phyloP scores from a whole-genome alignment of 2,113 vertebrate genomes.

The Ascaphus truei region DNA sequence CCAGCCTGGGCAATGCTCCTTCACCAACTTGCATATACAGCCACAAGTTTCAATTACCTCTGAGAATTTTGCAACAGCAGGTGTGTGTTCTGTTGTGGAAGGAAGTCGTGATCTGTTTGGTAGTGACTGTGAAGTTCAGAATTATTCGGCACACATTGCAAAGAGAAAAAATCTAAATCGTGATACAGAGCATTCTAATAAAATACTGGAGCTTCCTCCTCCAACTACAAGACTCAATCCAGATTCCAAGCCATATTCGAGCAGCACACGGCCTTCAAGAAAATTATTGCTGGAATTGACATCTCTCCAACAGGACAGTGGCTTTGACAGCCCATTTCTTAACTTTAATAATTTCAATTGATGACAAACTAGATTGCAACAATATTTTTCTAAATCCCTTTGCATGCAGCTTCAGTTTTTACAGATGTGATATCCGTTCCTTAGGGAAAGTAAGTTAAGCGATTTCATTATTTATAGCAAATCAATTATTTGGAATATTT shows the following conservation, averaged over 20 bases:
- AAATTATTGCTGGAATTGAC: slow-evolving; percentile 40
- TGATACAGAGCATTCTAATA: slow-evolving; percentile 17
- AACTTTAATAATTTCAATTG: slow-evolving; percentile 31
- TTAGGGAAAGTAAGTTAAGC: too few relatives aligned
- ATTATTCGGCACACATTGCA: neutral
- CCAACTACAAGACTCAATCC: neutral
- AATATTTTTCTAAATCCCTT: too few relatives aligned
- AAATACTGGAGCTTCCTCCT: neutral
- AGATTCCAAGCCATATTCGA: neutral
- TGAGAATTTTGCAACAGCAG: slow-evolving; percentile 28
- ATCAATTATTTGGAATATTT: too few relatives aligned
- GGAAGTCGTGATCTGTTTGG: slow-evolving; percentile 21
- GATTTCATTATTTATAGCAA: too few relatives aligned
- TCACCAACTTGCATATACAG: slow-evolving; percentile 14
- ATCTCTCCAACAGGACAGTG: slow-evolving; percentile 68
- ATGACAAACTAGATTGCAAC: too few relatives aligned
- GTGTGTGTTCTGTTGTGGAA: slow-evolving; percentile 35
- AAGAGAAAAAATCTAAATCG: slow-evolving; percentile 25
- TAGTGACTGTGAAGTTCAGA: slow-evolving; percentile 16
- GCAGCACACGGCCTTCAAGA: slow-evolving; percentile 36
- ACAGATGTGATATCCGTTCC: too few relatives aligned
- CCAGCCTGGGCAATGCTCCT: slow-evolving; percentile 15
- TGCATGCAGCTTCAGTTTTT: too few relatives aligned
- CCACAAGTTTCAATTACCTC: neutral
- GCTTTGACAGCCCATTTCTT: slow-evolving; percentile 67